Evolutionary conservation across 1,140 invertebrate genomes (phyloP).

Genomic region (Pemphigus obesinymphae): DNA sequence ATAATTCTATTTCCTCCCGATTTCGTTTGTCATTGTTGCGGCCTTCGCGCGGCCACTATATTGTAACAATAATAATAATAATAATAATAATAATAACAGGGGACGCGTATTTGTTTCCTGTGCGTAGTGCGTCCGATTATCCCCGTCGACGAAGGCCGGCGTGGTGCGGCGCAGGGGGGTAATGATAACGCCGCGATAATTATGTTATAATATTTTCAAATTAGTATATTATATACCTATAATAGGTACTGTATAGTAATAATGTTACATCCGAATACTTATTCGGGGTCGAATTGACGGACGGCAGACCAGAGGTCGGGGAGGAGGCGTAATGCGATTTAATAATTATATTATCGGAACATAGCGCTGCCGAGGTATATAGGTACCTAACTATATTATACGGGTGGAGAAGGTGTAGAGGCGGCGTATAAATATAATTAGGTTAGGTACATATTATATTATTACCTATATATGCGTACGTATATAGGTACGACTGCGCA

Average conservation of each 20-base stretch:
- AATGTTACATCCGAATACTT: not conserved
- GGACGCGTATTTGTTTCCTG: not conserved
- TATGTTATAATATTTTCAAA: not conserved
- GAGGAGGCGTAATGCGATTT: not conserved
- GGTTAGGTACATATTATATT: constrained; percentile 1
- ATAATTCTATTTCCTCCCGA: not conserved
- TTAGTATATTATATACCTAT: too few species aligned
- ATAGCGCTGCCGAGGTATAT: not conserved
- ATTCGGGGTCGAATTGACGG: not conserved
- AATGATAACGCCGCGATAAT: not conserved
- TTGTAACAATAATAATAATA: not conserved
- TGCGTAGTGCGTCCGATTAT: constrained; percentile 9
- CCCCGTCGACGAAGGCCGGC: not conserved
- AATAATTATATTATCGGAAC: not conserved
- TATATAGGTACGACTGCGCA: not conserved
- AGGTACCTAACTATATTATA: too few species aligned
- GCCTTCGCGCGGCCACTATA: not conserved
- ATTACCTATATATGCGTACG: too few species aligned
- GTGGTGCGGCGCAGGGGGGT: not conserved
- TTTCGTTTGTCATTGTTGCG: not conserved
- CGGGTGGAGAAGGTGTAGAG: not conserved
- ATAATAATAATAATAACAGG: not conserved
- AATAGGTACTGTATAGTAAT: too few species aligned
- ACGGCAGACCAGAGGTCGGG: not conserved
- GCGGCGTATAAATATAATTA: constrained; percentile 10